These are phyloP conservation scores for Brevimyrus niger DNA, from an alignment of 2,113 vertebrate genomes.

Conservation along the genomic window DNA sequence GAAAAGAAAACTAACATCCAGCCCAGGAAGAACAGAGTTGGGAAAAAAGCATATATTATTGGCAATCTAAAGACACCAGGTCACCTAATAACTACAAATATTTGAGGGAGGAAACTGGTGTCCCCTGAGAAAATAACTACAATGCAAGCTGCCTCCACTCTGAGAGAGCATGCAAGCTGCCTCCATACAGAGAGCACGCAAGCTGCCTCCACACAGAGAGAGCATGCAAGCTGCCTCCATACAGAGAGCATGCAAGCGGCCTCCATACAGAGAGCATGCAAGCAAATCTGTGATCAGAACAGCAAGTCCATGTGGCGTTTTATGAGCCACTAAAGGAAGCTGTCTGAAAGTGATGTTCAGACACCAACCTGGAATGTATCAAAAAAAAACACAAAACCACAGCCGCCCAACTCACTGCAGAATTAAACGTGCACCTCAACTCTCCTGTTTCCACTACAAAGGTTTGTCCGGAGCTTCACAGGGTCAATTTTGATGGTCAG, in stretches of 20 bases:
- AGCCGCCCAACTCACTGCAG: not conserved
- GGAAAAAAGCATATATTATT: not conserved
- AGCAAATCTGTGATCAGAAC: not conserved
- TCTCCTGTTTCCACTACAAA: not conserved
- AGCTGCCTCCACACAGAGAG: too few species aligned
- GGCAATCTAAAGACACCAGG: not conserved
- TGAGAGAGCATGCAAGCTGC: too few species aligned
- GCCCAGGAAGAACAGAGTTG: not conserved
- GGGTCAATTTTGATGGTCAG: not conserved
- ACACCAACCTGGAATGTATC: not conserved
- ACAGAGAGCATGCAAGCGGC: too few species aligned
- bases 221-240: too few species aligned
- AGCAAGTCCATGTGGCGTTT: not conserved
- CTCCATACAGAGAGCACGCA: too few species aligned
- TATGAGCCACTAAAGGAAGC: not conserved
- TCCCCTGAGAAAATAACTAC: too few species aligned
- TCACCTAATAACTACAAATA: not conserved
- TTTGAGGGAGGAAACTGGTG: not conserved
- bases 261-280: too few species aligned
- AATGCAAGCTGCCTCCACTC: not conserved
- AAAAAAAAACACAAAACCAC: not conserved
- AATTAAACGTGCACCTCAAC: not conserved
- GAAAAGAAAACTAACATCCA: not conserved
- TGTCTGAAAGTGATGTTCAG: not conserved
- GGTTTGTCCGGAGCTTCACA: not conserved